Base-by-base conservation (phyloP, 2,113 vertebrate species). In the Odobenus rosmarus region DNA sequence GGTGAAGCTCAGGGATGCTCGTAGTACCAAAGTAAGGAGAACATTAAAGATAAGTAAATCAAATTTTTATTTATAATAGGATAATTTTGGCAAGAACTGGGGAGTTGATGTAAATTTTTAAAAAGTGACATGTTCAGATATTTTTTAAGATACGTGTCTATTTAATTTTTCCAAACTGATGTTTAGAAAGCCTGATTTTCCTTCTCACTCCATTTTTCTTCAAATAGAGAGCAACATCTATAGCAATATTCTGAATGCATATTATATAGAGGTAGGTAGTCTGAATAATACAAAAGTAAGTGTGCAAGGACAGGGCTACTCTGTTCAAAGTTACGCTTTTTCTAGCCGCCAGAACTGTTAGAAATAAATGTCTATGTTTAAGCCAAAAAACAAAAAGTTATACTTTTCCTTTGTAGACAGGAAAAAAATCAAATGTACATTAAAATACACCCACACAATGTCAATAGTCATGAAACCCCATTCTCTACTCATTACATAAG, bases 121-220 rank as follows among this genome's bases (percentile, higher is more conserved):
- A 95, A 87, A 59, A 12, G 69, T 46, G 36, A 72, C 36, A 61
- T 72, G 46, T 62, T 85, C 19, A 90, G 71, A 28, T 85, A 31
- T 31, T 39, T 92, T 95, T 51, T 86, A 97, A 80, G n/a, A 42
- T 49, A 55, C 33, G 62, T 4, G 33, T 80, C 8, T 33, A 96
- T 80, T 74, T 97, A 72, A 55, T 39, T 87, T 96, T 84, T 79
- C 88, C 12, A 97, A 92, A 46, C 36, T 61, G 39, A 84, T 24
- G 0, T 92, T 95, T 26, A 84, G 36, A 93, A 51, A 90, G 24
- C 24, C 62, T 21, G 24, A 26, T 91, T 89, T 91, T 93, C 36
- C 69, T 87, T 49, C 18, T 64, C 23, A 31, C 4, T 71, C 18
- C 10, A 72, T 49, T 89, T 80, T 93, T 76, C 61, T 88, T 80